These are phyloP conservation scores for Drosophila quasianomalipes DNA, from an alignment of 2,888 invertebrate species.

Conservation along the genomic window DNA sequence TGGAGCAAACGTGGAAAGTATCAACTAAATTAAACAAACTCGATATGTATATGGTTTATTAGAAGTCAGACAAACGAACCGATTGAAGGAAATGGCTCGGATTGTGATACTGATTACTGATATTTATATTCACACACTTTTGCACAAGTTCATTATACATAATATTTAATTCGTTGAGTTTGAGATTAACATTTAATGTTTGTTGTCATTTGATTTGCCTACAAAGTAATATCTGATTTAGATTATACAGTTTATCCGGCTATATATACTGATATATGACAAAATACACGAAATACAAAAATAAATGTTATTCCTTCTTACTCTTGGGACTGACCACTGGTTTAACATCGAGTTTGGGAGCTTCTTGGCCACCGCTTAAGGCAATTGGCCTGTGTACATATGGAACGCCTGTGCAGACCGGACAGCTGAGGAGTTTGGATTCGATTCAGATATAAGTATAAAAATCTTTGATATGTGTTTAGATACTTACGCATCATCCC, in stretches of 20 bases:
- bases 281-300: background rate
- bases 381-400: background rate
- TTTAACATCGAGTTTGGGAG: background rate
- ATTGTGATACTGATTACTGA: background rate
- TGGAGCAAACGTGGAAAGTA: no score
- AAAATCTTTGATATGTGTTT: background rate
- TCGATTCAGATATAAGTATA: background rate
- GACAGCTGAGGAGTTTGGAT: background rate
- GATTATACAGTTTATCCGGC: background rate
- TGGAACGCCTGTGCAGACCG: background rate
- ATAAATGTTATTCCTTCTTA: conserved; percentile 8
- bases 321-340: background rate
- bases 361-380: conserved; percentile 8
- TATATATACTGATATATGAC: background rate
- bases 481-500: background rate
- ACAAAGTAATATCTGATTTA: background rate
- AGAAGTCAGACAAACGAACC: background rate
- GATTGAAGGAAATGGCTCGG: background rate
- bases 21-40: background rate
- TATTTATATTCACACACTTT: background rate
- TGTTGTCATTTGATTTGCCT: background rate
- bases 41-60: background rate
- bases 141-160: background rate
- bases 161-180: background rate
- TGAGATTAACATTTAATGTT: background rate